These are phyloP conservation scores for Hyperoplus lanceolatus DNA, from an alignment of 2,797 vertebrate genomes.

Conservation along the genomic window DNA sequence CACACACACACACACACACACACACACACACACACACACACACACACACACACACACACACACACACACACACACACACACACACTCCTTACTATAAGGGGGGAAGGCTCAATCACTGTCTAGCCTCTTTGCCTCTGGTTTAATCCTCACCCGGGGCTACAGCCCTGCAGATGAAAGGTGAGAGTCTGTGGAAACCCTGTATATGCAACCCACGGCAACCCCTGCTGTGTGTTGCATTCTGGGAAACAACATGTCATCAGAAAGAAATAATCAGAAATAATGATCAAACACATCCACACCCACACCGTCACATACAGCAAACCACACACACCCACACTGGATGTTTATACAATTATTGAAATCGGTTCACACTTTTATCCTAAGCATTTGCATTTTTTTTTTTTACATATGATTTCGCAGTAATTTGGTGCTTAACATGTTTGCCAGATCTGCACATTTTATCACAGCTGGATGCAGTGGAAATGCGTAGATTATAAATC, in stretches of 20 bases:
- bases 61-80: too few relatives aligned
- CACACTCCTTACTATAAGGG: conserved; percentile 43
- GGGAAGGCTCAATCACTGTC: conserved; percentile 65
- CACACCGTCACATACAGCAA: conserved; percentile 29
- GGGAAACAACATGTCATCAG: conserved; percentile 64
- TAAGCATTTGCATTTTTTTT: conserved; percentile 27
- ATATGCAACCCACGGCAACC: conserved; percentile 53
- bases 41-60: background rate
- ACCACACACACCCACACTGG: conserved; percentile 10
- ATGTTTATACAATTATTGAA: conserved; percentile 58
- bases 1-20: background rate
- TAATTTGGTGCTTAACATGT: conserved; percentile 29
- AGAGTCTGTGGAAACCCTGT: conserved; percentile 66
- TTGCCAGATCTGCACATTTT: conserved; percentile 44
- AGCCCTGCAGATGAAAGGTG: conserved; percentile 79
- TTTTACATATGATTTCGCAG: conserved; percentile 43
- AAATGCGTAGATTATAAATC: conserved; percentile 37
- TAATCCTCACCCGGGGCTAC: conserved; percentile 80
- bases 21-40: background rate
- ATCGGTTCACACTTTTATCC: conserved; percentile 36
- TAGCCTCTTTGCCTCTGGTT: conserved; percentile 65
- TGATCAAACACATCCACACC: conserved; percentile 57
- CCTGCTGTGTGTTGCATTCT: conserved; percentile 61
- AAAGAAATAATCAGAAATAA: conserved; percentile 62
- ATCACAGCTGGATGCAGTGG: conserved; percentile 38